Conservation (phyloP, 53 echinoderm and acorn worm species). For the Stichopus horrens region DNA sequence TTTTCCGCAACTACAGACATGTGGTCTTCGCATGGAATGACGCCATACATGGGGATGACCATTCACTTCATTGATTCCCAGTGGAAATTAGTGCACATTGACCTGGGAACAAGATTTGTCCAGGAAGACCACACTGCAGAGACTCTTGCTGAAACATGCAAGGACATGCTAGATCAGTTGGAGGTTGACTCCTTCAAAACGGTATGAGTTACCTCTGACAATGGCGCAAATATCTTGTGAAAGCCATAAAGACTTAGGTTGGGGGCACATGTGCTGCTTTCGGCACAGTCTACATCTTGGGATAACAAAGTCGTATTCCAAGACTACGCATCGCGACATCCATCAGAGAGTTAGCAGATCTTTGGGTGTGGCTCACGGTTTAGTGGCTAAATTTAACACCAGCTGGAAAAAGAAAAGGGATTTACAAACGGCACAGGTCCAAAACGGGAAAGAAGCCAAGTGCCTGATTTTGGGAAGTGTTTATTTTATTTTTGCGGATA, state of each 20-base stretch:
- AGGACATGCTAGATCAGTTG: conserved; percentile 47
- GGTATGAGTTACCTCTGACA: conserved; percentile 45
- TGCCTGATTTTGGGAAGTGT: conserved; percentile 45
- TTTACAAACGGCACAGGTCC: conserved; percentile 3
- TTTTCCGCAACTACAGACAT: conserved; percentile 50
- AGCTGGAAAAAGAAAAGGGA: too few species aligned
- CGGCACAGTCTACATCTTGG: too few species aligned
- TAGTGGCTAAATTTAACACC: too few species aligned
- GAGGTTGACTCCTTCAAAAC: not conserved
- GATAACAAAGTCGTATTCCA: too few species aligned
- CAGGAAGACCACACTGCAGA: conserved; percentile 36
- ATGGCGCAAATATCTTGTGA: conserved; percentile 50
- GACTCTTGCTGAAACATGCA: not conserved
- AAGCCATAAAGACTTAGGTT: too few species aligned
- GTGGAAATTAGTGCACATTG: too few species aligned
- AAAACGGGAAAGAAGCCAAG: conserved; percentile 42
- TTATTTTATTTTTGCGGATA: not conserved
- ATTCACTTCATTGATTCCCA: too few species aligned
- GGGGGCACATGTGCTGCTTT: too few species aligned
- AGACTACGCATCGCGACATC: conserved; percentile 25
- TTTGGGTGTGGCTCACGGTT: conserved; percentile 33
- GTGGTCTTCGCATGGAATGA: too few species aligned
- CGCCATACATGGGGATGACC: too few species aligned
- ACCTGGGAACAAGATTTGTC: conserved; percentile 34
- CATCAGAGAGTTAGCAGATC: conserved; percentile 40